These are phyloP conservation scores for Caenorhabditis virilis DNA, from an alignment of 2,888 invertebrate genomes.

Conservation along the genomic window DNA sequence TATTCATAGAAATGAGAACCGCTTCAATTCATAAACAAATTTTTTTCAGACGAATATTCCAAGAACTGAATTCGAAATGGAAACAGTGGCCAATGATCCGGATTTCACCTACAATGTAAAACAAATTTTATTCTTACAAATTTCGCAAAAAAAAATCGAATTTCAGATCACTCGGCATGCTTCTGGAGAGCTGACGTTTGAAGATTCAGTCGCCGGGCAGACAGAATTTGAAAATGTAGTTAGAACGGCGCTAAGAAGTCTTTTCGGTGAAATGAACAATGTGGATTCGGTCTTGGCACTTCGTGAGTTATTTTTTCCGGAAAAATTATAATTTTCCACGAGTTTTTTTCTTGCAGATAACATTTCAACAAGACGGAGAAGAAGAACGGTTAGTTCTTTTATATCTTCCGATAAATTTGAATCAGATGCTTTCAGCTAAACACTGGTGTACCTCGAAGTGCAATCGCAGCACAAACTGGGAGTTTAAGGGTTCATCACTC, in stretches of 20 bases:
- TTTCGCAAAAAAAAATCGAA: neutral
- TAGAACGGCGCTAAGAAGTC: slow-evolving; percentile 9
- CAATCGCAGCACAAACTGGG: no score
- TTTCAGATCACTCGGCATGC: neutral
- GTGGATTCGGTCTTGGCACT: slow-evolving; percentile 12
- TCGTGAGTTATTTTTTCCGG: slow-evolving; percentile 13
- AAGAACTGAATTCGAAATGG: neutral
- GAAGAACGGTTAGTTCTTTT: no score
- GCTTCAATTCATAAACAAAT: no score
- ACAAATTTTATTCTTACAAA: neutral
- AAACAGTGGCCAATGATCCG: slow-evolving; percentile 2
- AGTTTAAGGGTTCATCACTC: no score
- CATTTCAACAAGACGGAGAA: no score
- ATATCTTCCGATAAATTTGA: no score
- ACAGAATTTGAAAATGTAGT: slow-evolving; percentile 10
- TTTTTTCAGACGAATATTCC: slow-evolving; percentile 7
- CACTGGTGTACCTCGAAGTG: no score
- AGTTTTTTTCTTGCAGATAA: neutral
- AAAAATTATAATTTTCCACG: no score
- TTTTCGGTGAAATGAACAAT: slow-evolving; percentile 16
- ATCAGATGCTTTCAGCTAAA: no score
- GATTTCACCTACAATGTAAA: slow-evolving; percentile 18
- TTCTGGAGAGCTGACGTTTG: slow-evolving; percentile 7
- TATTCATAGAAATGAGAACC: no score
- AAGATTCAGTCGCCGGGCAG: neutral